phyloP scores from a whole-genome alignment of 2,113 vertebrate genomes.

The Bubo blakistoni region DNA sequence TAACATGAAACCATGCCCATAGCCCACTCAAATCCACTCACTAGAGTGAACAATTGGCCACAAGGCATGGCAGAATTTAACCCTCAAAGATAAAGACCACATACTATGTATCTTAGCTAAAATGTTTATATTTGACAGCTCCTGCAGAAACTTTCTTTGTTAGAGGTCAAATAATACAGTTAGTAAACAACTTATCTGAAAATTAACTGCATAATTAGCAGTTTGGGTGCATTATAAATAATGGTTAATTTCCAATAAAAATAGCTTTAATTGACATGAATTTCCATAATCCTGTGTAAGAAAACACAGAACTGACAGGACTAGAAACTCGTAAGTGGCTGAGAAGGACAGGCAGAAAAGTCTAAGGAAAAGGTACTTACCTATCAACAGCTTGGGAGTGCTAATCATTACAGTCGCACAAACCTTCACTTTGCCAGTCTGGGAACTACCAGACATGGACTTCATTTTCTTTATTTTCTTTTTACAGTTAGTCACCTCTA shows the following conservation, averaged over 20 bases:
- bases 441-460: background rate
- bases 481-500: background rate
- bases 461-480: background rate
- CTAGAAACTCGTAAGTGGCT: background rate
- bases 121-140: background rate
- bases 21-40: background rate
- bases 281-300: background rate
- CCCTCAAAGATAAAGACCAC: background rate
- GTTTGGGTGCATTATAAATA: background rate
- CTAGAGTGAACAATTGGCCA: background rate
- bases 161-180: background rate
- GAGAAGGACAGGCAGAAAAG: background rate
- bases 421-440: background rate
- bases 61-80: background rate
- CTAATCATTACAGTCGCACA: background rate
- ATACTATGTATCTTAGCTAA: background rate
- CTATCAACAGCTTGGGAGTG: background rate
- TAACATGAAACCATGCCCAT: background rate
- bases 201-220: background rate
- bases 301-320: background rate
- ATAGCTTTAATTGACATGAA: background rate
- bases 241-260: background rate
- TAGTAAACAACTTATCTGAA: background rate
- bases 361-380: background rate
- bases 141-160: background rate